Conservation (phyloP, 1,140 invertebrate species). For the Carposina sasakii region DNA sequence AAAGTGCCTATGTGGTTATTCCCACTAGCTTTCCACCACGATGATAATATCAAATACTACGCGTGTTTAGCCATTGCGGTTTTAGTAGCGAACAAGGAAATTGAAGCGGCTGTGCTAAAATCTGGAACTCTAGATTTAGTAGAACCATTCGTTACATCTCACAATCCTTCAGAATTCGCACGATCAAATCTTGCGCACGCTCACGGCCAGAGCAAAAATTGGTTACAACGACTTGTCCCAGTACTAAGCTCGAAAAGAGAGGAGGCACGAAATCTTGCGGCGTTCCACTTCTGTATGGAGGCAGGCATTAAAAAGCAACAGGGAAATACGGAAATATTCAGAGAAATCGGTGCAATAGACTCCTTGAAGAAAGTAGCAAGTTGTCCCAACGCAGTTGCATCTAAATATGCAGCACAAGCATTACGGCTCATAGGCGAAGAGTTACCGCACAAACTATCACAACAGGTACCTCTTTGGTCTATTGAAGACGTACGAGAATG, state of each 20-base stretch:
- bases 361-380: constrained; percentile 97
- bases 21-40: constrained; percentile 95
- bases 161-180: constrained; percentile 96
- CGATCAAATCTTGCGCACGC: constrained; percentile 92
- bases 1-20: constrained; percentile 99
- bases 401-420: constrained; percentile 97
- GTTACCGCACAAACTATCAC: constrained; percentile 96
- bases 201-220: constrained; percentile 97
- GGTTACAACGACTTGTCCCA: constrained; percentile 94
- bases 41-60: constrained; percentile 98
- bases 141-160: constrained; percentile 95
- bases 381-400: constrained; percentile 97
- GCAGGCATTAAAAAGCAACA: constrained; percentile 98
- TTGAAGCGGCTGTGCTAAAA: constrained; percentile 95
- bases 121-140: constrained; percentile 96
- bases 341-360: constrained; percentile 95
- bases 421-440: constrained; percentile 96
- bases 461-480: constrained; percentile 98
- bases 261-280: constrained; percentile 96
- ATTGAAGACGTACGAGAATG: constrained; percentile 97
- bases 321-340: constrained; percentile 94
- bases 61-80: constrained; percentile 98
- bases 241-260: constrained; percentile 96
- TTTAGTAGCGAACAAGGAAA: constrained; percentile 97
- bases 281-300: constrained; percentile 99